Percentiles rank a stretch among this genome's conserved stretches.
phyloP scores from a whole-genome alignment of 2,888 invertebrate species.

The Thecocarcelia acutangulata region DNA sequence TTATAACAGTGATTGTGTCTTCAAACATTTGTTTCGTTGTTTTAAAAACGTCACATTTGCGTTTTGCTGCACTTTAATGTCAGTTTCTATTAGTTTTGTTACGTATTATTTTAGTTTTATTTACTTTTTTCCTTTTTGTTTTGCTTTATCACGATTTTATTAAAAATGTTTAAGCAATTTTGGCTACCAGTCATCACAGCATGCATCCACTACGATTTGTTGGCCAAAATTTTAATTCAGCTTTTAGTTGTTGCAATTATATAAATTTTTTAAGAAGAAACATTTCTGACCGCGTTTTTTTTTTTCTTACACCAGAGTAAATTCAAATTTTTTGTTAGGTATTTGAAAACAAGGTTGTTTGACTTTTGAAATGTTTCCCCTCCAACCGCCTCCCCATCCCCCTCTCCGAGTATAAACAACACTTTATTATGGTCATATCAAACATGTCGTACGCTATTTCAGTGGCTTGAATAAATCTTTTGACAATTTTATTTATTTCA shows the following conservation, averaged over 20 bases:
- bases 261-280: constrained; percentile 13
- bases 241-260: constrained; percentile 21
- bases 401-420: not conserved
- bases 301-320: constrained; percentile 37
- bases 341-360: constrained; percentile 46
- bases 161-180: constrained; percentile 38
- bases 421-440: constrained; percentile 36
- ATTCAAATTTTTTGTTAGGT: constrained; percentile 48
- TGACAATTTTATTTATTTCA: constrained; percentile 39
- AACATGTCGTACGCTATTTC: constrained; percentile 22
- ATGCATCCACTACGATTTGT: constrained; percentile 41
- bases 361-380: not conserved
- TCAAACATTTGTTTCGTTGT: not conserved
- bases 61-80: constrained; percentile 38
- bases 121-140: constrained; percentile 16
- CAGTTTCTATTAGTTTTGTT: constrained; percentile 15
- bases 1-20: constrained; percentile 1
- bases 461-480: constrained; percentile 27
- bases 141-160: constrained; percentile 46
- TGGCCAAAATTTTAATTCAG: constrained; percentile 18
- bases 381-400: not conserved
- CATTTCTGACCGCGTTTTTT: constrained; percentile 29
- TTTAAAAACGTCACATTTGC: constrained; percentile 39
- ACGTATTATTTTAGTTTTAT: constrained; percentile 41
- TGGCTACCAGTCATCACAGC: constrained; percentile 61